phyloP scores from a whole-genome alignment of 2,797 vertebrate genomes.

The Danio jaintianensis region DNA sequence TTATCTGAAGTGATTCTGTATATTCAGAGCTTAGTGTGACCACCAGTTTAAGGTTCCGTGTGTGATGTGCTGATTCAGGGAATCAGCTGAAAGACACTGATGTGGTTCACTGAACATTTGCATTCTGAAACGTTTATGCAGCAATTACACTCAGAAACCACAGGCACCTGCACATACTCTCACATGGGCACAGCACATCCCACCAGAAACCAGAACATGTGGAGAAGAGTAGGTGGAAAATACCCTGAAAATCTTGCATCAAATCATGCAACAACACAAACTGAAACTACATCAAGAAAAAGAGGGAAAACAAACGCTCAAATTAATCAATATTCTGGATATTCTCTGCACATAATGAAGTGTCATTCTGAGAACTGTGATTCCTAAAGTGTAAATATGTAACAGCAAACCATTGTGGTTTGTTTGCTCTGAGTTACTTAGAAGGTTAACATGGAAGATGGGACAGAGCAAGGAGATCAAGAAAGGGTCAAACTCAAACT shows the following conservation, averaged over 20 bases:
- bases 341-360: neutral
- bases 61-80: slow-evolving; percentile 19
- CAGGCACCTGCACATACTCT: neutral
- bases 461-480: neutral
- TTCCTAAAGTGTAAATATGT: slow-evolving; percentile 9
- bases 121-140: slow-evolving; percentile 4
- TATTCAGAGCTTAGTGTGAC: neutral
- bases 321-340: neutral
- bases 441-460: neutral
- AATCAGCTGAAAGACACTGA: neutral
- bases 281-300: neutral
- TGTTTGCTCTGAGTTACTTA: neutral
- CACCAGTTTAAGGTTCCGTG: neutral
- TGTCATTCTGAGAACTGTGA: neutral
- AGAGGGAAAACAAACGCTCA: neutral
- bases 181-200: neutral
- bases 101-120: slow-evolving; percentile 12
- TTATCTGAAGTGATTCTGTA: neutral
- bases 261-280: slow-evolving; percentile 7
- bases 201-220: slow-evolving; percentile 5
- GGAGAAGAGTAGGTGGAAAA: neutral
- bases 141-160: neutral
- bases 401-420: neutral
- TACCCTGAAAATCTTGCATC: neutral
- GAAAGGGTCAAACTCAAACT: slow-evolving; percentile 3